Evolutionary conservation across 2,888 invertebrate genomes (phyloP), one percentile per base, ranked within the genome.

Genomic region (Dasysyrphus albostriatus): DNA sequence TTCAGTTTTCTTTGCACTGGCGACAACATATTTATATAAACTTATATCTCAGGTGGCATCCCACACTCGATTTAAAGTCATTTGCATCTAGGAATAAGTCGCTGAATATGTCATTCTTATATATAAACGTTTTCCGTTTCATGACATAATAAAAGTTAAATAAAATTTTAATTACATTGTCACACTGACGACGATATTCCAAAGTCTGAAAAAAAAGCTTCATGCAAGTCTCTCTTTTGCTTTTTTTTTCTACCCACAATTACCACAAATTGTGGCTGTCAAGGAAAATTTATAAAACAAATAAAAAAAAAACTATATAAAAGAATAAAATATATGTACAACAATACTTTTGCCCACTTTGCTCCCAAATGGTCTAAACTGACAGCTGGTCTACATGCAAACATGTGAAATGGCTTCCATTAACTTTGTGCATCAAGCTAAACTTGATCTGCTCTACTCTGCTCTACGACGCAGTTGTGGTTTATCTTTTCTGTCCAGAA

Each of bases 141-240:
- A 56, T 76, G 76, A 81, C 73, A 61, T 56, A 74, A 72, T 76
- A 72, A 84, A 84, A 77, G 34, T 85, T 74, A 39, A 47, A 32
- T 19, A 77, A 73, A 77, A 63, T 74, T 82, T 74, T 85, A 85
- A 85, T 82, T 85, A 69, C 77, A 82, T 82, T 82, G 82, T 85
- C 85, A 82, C 65, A 80, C 39, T 63, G 42, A 14, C 32, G 16
- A 3, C 54, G 75, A 80, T 72, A 75, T 34, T 49, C 24, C 39
- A 39, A 24, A 51, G 16, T 12, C 5, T 6, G 24, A 10, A 42
- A 3, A 59, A 24, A 69, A 51, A 51, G 51, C 67, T 67, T 14
- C 24, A 54, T 24, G 39, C 49, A 39, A 37, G 51, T 12, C n/a
- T 29, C 39, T 65, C 19, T 12, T 24, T 24, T 14, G 0, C 2